Conservation (phyloP, 1,140 invertebrate genomes). For the Aphelenchoides besseyi region DNA sequence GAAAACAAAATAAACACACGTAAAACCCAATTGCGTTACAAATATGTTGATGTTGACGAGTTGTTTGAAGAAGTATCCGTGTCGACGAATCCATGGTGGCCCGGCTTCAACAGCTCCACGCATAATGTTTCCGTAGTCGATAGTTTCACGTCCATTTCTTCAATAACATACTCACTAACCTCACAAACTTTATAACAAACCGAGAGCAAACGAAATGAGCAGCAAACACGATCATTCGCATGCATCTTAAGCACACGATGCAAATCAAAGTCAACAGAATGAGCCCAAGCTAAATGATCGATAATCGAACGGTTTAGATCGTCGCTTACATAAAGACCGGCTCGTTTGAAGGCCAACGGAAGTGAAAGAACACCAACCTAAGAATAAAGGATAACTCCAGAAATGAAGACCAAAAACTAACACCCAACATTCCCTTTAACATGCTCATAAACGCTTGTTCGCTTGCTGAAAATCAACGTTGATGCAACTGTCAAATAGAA, state of each 20-base stretch:
- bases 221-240: constrained; percentile 51
- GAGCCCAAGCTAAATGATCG: constrained; percentile 49
- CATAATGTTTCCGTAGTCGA: constrained; percentile 59
- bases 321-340: constrained; percentile 52
- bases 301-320: neutral
- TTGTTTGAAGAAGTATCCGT: constrained; percentile 59
- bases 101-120: constrained; percentile 55
- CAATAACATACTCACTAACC: constrained; percentile 24
- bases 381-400: no score
- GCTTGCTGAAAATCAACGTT: constrained; percentile 2
- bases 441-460: constrained; percentile 59
- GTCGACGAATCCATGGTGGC: constrained; percentile 49
- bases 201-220: constrained; percentile 51
- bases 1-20: constrained; percentile 91
- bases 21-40: constrained; percentile 89
- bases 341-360: constrained; percentile 59
- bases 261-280: constrained; percentile 56
- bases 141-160: constrained; percentile 57
- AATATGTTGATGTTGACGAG: constrained; percentile 69
- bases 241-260: constrained; percentile 54
- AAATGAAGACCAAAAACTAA: constrained; percentile 16
- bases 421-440: constrained; percentile 47
- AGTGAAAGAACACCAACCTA: no score
- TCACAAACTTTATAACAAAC: constrained; percentile 13
- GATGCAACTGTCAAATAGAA: no score